These are phyloP conservation scores for Drosophila takahashii DNA, from an alignment of 1,140 invertebrate species.

Conservation along the genomic window DNA sequence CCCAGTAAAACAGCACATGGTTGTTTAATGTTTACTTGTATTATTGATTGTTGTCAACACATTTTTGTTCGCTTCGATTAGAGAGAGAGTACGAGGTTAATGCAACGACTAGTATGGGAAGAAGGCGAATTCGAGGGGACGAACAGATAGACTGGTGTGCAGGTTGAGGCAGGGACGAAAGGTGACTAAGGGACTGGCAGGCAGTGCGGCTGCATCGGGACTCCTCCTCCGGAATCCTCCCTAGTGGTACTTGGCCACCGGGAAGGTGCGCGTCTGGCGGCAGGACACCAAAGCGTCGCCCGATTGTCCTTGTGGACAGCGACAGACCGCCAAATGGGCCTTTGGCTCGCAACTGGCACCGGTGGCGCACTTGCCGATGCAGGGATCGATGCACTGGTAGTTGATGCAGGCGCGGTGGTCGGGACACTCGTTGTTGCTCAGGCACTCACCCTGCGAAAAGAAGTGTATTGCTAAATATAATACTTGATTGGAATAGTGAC, in stretches of 20 bases:
- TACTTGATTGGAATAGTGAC: no score
- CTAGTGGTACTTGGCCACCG: conserved; percentile 82
- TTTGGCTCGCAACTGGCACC: conserved; percentile 85
- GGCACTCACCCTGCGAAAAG: conserved; percentile 88
- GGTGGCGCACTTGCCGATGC: conserved; percentile 91
- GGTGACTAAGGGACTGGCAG: conserved; percentile 49
- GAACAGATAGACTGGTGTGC: conserved; percentile 7
- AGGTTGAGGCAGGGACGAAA: conserved; percentile 1
- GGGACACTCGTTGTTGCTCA: conserved; percentile 89
- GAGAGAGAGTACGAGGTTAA: conserved; percentile 28
- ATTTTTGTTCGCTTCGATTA: conserved; percentile 10
- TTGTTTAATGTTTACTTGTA: conserved; percentile 16
- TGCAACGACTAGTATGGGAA: conserved; percentile 44
- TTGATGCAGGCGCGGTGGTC: conserved; percentile 90
- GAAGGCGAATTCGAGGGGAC: background rate
- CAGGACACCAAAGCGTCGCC: conserved; percentile 88
- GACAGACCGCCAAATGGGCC: conserved; percentile 92
- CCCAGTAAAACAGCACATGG: background rate
- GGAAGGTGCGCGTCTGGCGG: conserved; percentile 75
- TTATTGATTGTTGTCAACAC: conserved; percentile 27
- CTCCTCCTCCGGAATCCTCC: background rate
- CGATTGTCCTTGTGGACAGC: conserved; percentile 91
- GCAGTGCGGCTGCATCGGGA: conserved; percentile 52
- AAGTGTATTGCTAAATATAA: no score
- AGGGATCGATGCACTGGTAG: conserved; percentile 90